Conservation (phyloP, 2,888 invertebrate genomes). For the Patella ulyssiponensis region DNA sequence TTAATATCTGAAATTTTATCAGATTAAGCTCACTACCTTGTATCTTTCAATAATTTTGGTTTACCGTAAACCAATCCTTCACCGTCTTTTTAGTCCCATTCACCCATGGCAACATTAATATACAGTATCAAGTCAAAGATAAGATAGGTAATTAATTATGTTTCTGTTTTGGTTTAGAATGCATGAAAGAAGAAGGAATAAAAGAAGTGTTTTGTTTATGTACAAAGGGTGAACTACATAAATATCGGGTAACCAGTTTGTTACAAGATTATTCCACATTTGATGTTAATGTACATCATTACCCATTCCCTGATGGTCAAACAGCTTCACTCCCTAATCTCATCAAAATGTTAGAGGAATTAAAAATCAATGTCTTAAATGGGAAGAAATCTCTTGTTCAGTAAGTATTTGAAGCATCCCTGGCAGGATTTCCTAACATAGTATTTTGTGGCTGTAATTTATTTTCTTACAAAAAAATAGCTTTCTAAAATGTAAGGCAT, state of each 20-base stretch:
- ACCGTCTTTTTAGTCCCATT: too few relatives aligned
- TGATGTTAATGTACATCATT: constrained; percentile 55
- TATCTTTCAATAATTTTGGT: too few relatives aligned
- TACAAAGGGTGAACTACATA: constrained; percentile 60
- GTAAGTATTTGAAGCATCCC: constrained; percentile 42
- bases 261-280: constrained; percentile 46
- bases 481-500: too few relatives aligned
- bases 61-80: too few relatives aligned
- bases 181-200: constrained; percentile 47
- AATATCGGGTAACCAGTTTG: constrained; percentile 58
- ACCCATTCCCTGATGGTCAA: constrained; percentile 61
- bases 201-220: constrained; percentile 60
- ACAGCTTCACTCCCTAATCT: constrained; percentile 45
- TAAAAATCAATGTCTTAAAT: constrained; percentile 47
- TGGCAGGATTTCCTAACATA: too few relatives aligned
- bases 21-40: too few relatives aligned
- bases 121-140: background rate
- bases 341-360: constrained; percentile 54
- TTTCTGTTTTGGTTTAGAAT: constrained; percentile 40
- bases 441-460: background rate
- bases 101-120: background rate
- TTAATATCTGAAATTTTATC: too few relatives aligned
- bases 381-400: constrained; percentile 55
- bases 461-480: background rate
- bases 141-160: background rate